Percentiles rank a stretch among this genome's conserved stretches.
phyloP scores from a whole-genome alignment of 2,113 vertebrate species.

The Miniopterus natalensis region DNA sequence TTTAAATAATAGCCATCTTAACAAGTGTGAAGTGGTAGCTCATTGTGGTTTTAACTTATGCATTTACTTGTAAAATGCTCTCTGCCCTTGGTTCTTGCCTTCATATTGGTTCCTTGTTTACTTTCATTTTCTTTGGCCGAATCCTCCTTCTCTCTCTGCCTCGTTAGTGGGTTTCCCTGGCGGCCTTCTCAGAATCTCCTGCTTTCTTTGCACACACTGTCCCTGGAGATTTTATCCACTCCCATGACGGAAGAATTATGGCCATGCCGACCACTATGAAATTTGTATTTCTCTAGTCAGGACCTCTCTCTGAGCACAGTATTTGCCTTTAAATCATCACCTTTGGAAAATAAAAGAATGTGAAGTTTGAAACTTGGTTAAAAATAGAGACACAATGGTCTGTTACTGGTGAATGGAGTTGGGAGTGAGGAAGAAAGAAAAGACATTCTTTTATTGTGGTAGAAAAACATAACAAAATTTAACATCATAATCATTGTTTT shows the following conservation, averaged over 20 bases:
- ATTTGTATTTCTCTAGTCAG: background rate
- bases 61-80: conserved; percentile 22
- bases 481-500: background rate
- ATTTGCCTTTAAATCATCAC: background rate
- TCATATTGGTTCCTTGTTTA: background rate
- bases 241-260: background rate
- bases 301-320: background rate
- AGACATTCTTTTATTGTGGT: background rate
- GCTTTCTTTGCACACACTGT: background rate
- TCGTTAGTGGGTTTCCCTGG: conserved; percentile 15
- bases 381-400: background rate
- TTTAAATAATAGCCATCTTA: background rate
- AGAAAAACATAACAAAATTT: background rate
- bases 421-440: background rate
- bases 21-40: background rate
- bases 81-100: background rate
- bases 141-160: background rate
- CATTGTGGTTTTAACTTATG: background rate
- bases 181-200: background rate
- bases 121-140: background rate
- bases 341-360: conserved; percentile 4
- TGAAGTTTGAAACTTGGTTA: background rate
- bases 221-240: background rate
- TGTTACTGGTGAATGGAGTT: background rate
- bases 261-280: background rate